phyloP scores from a whole-genome alignment of 2,113 vertebrate species.

The Athene cunicularia region DNA sequence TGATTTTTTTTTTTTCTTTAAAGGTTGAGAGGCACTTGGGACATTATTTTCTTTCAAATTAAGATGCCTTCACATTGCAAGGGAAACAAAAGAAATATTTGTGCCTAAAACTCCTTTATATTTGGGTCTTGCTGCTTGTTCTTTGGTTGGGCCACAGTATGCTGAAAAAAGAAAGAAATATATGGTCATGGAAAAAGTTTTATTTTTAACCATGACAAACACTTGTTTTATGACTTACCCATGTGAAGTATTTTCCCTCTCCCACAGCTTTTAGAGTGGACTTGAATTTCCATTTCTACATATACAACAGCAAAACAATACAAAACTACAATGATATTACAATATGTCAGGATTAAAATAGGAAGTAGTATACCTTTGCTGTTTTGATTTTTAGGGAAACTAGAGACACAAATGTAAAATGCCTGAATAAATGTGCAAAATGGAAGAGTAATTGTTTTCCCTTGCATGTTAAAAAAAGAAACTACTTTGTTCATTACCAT shows the following conservation, averaged over 20 bases:
- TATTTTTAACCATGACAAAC: neutral
- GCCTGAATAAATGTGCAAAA: neutral
- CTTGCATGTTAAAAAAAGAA: neutral
- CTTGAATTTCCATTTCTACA: neutral
- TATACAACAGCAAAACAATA: neutral
- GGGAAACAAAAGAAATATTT: neutral
- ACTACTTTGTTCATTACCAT: neutral
- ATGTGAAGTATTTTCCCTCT: neutral
- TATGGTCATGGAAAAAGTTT: neutral
- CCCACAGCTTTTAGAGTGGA: neutral
- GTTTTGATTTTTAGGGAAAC: neutral
- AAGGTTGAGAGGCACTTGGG: neutral
- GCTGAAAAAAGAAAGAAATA: neutral
- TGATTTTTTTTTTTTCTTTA: neutral
- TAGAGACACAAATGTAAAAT: neutral
- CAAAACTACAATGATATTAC: neutral
- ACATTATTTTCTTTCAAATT: neutral
- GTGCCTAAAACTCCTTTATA: neutral
- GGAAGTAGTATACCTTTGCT: neutral
- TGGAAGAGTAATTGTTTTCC: neutral
- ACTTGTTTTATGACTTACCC: neutral
- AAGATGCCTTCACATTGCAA: neutral
- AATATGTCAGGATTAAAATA: neutral
- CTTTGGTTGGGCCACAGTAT: neutral
- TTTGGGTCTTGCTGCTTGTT: neutral